These are phyloP conservation scores for Strongylocentrotus purpuratus DNA, from an alignment of 35 echinoderm and acorn worm genomes.

Conservation along the genomic window DNA sequence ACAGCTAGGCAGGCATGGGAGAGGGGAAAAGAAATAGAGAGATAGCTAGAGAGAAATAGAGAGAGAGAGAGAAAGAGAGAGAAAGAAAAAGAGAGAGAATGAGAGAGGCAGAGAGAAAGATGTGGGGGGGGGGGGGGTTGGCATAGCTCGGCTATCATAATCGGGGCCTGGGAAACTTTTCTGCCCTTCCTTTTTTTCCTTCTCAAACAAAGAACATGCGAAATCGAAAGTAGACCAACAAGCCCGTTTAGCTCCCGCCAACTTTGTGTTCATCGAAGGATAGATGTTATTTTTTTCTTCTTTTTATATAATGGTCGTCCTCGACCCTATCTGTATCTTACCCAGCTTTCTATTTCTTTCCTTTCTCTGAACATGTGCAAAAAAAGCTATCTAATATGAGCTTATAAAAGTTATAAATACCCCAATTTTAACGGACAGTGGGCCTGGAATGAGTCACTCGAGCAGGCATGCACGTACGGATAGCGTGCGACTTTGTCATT, in stretches of 20 bases:
- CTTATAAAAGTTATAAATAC: not conserved
- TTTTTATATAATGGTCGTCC: not conserved
- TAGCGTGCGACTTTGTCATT: not conserved
- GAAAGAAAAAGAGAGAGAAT: not conserved
- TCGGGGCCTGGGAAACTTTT: not conserved
- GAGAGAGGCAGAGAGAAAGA: not conserved
- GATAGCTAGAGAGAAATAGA: not conserved
- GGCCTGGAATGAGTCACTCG: slow-evolving; percentile 8
- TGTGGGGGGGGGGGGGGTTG: not conserved
- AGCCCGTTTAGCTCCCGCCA: too few relatives aligned
- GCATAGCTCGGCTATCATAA: not conserved
- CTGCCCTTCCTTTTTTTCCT: not conserved
- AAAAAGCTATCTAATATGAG: too few relatives aligned
- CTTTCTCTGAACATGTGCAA: not conserved
- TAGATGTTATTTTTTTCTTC: not conserved
- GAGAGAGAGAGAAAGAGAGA: not conserved
- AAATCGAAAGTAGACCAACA: not conserved
- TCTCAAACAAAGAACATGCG: slow-evolving; percentile 7
- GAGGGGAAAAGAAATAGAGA: not conserved
- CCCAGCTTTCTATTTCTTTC: not conserved
- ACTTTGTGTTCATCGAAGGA: too few relatives aligned
- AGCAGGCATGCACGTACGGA: not conserved
- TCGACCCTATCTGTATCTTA: not conserved
- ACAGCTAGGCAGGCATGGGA: not conserved
- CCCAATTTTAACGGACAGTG: not conserved